phyloP scores from a whole-genome alignment of 2,797 vertebrate genomes.

The Pseudomugil tenellus region DNA sequence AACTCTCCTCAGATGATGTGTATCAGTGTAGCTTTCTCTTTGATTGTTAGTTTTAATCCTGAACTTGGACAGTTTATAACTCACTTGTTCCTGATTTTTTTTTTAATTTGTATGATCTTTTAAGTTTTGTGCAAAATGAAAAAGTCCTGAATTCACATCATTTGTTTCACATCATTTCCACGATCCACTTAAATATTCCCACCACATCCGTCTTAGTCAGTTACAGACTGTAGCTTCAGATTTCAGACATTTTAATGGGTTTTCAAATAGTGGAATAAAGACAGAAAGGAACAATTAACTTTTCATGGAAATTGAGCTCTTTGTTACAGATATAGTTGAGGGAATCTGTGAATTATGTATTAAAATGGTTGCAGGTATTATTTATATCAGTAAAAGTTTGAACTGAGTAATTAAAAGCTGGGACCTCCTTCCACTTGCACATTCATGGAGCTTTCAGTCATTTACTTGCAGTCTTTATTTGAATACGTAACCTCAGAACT shows the following conservation, averaged over 20 bases:
- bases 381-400: constrained; percentile 3
- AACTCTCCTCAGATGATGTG: neutral
- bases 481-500: neutral
- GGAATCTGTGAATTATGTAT: neutral
- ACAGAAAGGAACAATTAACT: constrained; percentile 11
- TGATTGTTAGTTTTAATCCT: neutral
- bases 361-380: neutral
- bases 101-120: neutral
- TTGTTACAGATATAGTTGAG: constrained; percentile 11
- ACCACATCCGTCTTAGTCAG: constrained; percentile 2
- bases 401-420: neutral
- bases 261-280: constrained; percentile 22
- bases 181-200: neutral
- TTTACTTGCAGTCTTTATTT: neutral
- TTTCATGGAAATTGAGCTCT: constrained; percentile 13
- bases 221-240: constrained; percentile 4
- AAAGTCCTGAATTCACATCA: neutral
- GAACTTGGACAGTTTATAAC: neutral
- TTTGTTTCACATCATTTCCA: neutral
- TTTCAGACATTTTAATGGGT: constrained; percentile 27
- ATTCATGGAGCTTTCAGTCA: neutral
- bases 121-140: neutral
- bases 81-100: constrained; percentile 4
- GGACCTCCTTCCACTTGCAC: neutral
- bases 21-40: neutral